These are phyloP conservation scores for Chaenodraco wilsoni DNA, from an alignment of 2,797 vertebrate species.

Conservation along the genomic window DNA sequence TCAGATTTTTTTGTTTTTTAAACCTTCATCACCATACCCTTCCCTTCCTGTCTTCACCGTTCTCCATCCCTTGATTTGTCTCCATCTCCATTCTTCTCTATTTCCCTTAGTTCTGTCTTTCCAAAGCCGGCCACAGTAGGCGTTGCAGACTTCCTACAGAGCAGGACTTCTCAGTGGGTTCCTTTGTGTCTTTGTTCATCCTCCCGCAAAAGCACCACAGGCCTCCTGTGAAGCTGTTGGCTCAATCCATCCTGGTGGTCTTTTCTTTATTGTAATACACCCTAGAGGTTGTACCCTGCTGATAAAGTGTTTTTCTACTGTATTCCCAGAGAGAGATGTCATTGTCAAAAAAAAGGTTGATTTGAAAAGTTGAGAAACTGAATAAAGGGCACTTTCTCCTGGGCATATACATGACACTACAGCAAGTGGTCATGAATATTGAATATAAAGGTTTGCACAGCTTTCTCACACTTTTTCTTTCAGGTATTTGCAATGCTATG, in stretches of 20 bases:
- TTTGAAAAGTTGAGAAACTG: slow-evolving; percentile 44
- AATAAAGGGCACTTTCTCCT: slow-evolving; percentile 11
- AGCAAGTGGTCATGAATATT: slow-evolving; percentile 1
- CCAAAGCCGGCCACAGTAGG: slow-evolving; percentile 54
- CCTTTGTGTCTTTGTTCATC: slow-evolving; percentile 73
- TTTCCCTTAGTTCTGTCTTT: slow-evolving; percentile 46
- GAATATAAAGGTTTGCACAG: not conserved
- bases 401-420: not conserved
- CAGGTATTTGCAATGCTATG: slow-evolving; percentile 9
- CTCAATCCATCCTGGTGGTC: slow-evolving; percentile 74
- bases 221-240: slow-evolving; percentile 67
- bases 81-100: slow-evolving; percentile 48
- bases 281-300: slow-evolving; percentile 64
- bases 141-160: slow-evolving; percentile 63
- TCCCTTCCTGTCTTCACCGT: slow-evolving; percentile 20
- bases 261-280: slow-evolving; percentile 61
- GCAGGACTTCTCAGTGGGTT: slow-evolving; percentile 62
- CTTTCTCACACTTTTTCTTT: slow-evolving; percentile 1
- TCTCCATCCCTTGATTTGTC: slow-evolving; percentile 35
- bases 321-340: slow-evolving; percentile 48
- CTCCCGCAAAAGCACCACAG: slow-evolving; percentile 68
- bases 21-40: slow-evolving; percentile 21
- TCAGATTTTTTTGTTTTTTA: not conserved
- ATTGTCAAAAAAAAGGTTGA: slow-evolving; percentile 29
- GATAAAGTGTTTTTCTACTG: slow-evolving; percentile 53